Conservation (phyloP, 1,140 invertebrate species). For the Daktulosphaira vitifoliae region DNA sequence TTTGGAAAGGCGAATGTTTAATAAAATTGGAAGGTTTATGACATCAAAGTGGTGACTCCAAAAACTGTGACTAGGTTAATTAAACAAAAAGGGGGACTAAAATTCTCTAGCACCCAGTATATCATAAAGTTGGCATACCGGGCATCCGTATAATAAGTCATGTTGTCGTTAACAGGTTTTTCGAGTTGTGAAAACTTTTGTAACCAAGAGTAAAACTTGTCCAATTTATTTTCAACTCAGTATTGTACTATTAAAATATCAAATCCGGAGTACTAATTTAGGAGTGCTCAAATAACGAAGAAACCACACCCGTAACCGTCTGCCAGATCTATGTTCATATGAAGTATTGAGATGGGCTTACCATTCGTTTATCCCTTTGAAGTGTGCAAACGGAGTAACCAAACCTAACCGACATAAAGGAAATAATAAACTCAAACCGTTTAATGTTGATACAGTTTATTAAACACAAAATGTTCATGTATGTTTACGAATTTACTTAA, state of each 20-base stretch:
- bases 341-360: too few relatives aligned
- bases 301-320: background rate
- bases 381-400: too few relatives aligned
- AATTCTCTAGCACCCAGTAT: background rate
- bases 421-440: too few relatives aligned
- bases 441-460: too few relatives aligned
- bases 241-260: constrained; percentile 10
- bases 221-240: constrained; percentile 22
- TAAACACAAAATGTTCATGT: too few relatives aligned
- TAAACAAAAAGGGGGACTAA: constrained; percentile 7
- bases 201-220: constrained; percentile 24
- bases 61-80: constrained; percentile 10
- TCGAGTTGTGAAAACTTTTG: constrained; percentile 32
- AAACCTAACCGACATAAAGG: too few relatives aligned
- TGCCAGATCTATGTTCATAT: too few relatives aligned
- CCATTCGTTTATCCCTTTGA: too few relatives aligned
- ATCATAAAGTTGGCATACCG: constrained; percentile 25
- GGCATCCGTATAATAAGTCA: constrained; percentile 28
- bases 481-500: too few relatives aligned
- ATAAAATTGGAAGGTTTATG: too few relatives aligned
- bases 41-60: background rate
- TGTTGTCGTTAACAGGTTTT: constrained; percentile 34
- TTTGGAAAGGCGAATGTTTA: too few relatives aligned
- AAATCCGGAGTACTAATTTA: constrained; percentile 25
- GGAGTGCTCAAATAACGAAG: constrained; percentile 13